phyloP scores from a whole-genome alignment of 2,797 vertebrate species.

The Tiaroga cobitis region DNA sequence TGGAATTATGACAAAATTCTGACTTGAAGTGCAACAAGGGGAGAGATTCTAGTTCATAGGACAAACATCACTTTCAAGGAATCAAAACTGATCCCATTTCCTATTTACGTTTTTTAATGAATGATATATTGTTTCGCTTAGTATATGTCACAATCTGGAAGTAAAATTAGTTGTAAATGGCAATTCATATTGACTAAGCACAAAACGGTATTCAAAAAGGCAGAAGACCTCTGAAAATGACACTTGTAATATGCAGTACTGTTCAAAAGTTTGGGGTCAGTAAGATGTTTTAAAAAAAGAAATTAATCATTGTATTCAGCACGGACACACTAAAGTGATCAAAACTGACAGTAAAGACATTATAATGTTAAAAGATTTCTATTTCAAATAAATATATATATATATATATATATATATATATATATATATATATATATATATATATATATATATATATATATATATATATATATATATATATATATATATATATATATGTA shows the following conservation, averaged over 20 bases:
- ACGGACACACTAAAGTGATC: not conserved
- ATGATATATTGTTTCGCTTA: not conserved
- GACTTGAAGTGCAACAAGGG: not conserved
- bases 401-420: too few relatives aligned
- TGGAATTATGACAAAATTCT: constrained; percentile 10
- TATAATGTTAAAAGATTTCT: not conserved
- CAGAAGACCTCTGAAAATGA: not conserved
- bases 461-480: too few relatives aligned
- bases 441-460: too few relatives aligned
- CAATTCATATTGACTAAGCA: not conserved
- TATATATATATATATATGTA: too few relatives aligned
- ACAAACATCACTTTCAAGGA: not conserved
- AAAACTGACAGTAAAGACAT: not conserved
- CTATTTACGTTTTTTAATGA: not conserved
- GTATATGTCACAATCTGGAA: not conserved
- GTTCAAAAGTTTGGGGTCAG: not conserved
- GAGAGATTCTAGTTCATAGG: not conserved
- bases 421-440: too few relatives aligned
- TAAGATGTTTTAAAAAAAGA: not conserved
- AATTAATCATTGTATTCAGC: not conserved
- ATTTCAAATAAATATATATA: not conserved
- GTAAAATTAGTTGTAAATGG: not conserved
- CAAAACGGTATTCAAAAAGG: not conserved
- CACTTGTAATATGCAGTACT: not conserved
- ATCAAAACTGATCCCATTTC: constrained; percentile 2